Conservation (phyloP, 2,797 vertebrate genomes). For the Sebastolobus alascanus region DNA sequence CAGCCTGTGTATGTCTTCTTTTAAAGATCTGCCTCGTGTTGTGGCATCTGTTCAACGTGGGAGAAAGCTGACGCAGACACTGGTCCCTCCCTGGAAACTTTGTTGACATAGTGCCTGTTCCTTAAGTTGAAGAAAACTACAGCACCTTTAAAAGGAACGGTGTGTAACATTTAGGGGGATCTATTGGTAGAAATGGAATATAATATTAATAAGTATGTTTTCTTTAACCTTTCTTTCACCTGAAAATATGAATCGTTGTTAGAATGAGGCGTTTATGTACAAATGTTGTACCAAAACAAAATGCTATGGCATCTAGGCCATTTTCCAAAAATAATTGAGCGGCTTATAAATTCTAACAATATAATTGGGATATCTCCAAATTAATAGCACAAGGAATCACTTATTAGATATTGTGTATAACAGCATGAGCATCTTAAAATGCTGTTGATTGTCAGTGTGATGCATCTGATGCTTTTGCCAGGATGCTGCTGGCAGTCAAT, state of each 20-base stretch:
- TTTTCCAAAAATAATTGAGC: background rate
- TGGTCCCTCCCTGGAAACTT: conserved; percentile 32
- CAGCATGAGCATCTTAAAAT: conserved; percentile 12
- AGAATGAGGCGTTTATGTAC: background rate
- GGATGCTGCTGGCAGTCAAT: conserved; percentile 29
- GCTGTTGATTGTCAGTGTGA: conserved; percentile 9
- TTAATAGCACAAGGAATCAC: background rate
- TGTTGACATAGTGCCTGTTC: conserved; percentile 41
- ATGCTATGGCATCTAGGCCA: background rate
- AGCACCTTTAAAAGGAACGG: background rate
- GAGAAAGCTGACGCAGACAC: conserved; percentile 40
- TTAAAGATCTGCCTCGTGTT: conserved; percentile 21
- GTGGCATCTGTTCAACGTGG: conserved; percentile 46
- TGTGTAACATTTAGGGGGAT: too few relatives aligned
- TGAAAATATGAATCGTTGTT: too few relatives aligned
- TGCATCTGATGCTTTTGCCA: conserved; percentile 32
- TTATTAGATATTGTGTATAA: conserved; percentile 4
- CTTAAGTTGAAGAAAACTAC: conserved; percentile 20
- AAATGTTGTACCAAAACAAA: background rate
- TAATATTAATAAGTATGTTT: too few relatives aligned
- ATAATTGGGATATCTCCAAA: background rate
- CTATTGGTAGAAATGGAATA: too few relatives aligned
- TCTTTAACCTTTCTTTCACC: too few relatives aligned
- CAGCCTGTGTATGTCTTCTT: background rate
- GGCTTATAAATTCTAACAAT: background rate